Conservation (phyloP, 2,888 invertebrate species). For the Drosophila macrothrix region DNA sequence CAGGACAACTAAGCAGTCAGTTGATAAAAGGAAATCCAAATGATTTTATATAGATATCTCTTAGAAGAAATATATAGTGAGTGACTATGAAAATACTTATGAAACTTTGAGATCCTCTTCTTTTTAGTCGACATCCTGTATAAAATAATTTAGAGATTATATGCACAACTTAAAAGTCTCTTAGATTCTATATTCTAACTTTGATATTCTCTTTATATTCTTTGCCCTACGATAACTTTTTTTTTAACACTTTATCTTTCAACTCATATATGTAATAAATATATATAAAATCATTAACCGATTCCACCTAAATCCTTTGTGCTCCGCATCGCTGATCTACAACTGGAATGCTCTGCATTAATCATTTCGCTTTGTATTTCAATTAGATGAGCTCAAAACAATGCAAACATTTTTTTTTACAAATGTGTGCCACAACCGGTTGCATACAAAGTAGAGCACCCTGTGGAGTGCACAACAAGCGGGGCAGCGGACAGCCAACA, state of each 20-base stretch:
- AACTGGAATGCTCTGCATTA: conserved; percentile 44
- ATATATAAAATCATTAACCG: conserved; percentile 19
- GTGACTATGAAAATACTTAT: not conserved
- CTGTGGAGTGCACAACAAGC: conserved; percentile 36
- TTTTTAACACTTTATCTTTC: not conserved
- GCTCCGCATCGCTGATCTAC: conserved; percentile 11
- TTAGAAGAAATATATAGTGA: too few relatives aligned
- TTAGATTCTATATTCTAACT: not conserved
- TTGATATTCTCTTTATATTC: not conserved
- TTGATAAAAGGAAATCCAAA: not conserved
- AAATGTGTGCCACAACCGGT: conserved; percentile 37
- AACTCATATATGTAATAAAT: not conserved
- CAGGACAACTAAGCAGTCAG: too few relatives aligned
- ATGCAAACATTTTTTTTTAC: conserved; percentile 20
- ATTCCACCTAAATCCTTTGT: conserved; percentile 41
- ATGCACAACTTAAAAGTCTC: not conserved
- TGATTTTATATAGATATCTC: not conserved
- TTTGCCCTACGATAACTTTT: not conserved
- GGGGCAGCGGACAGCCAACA: conserved; percentile 28
- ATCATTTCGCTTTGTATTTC: conserved; percentile 63
- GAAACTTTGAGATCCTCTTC: not conserved
- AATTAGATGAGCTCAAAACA: conserved; percentile 61
- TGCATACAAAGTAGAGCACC: conserved; percentile 26
- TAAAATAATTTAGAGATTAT: not conserved
- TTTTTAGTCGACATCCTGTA: not conserved